phyloP scores from a whole-genome alignment of 2,113 vertebrate species.

The Periophthalmus modestus region DNA sequence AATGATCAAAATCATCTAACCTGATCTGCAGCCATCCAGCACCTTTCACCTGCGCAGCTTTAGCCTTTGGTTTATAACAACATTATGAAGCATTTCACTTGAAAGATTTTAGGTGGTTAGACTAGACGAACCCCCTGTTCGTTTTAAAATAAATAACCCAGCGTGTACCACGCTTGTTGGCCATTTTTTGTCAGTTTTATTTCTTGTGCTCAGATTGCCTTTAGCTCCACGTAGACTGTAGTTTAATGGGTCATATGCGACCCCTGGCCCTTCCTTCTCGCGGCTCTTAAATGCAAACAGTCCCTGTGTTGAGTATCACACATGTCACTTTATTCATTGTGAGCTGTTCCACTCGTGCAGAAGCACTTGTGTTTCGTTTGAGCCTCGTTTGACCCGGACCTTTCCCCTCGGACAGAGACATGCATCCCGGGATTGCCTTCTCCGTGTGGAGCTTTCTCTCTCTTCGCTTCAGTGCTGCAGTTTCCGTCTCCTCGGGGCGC shows the following conservation, averaged over 20 bases:
- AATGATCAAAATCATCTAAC: too few relatives aligned
- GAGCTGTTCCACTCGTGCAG: too few relatives aligned
- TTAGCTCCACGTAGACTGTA: background rate
- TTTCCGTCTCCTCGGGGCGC: background rate
- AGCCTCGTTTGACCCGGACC: conserved; percentile 14
- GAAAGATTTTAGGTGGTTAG: too few relatives aligned
- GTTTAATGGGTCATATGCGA: background rate
- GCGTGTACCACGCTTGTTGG: too few relatives aligned
- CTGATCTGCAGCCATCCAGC: too few relatives aligned
- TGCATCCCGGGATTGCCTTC: conserved; percentile 1
- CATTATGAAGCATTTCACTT: too few relatives aligned
- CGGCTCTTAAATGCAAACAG: conserved; percentile 53
- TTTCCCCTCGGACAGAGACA: conserved; percentile 1
- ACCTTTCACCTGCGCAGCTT: too few relatives aligned
- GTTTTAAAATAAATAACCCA: too few relatives aligned
- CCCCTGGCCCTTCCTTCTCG: background rate
- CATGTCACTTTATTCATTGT: background rate
- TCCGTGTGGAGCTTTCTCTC: conserved; percentile 1
- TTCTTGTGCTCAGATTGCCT: background rate
- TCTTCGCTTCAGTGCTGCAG: background rate
- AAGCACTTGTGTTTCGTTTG: background rate
- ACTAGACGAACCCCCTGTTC: too few relatives aligned
- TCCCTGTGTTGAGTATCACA: background rate
- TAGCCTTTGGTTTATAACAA: too few relatives aligned
- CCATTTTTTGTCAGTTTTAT: background rate